Base-by-base conservation (phyloP, 1,140 invertebrate species). In the Ips typographus region DNA sequence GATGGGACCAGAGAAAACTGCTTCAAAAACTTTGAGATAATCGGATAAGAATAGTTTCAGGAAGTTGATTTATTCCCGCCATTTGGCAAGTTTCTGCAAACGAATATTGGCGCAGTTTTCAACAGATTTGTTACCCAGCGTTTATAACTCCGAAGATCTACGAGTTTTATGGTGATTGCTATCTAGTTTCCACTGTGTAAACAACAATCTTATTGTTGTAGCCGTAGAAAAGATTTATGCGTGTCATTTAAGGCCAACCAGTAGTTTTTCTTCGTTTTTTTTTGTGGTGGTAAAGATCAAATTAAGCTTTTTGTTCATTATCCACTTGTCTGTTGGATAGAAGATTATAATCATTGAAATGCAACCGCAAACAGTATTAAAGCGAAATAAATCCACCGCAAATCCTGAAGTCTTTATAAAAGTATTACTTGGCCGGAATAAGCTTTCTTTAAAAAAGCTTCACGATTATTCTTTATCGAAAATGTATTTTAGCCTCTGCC, bases 91-190 rank as follows among this genome's bases (percentile, higher is more conserved):
- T 58, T 58, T 49, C 64, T 66, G 64, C 42, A 58, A 43, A 66
- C 53, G 64, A 66, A 66, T 66, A 66, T 66, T 66, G 64, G 64
- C 64, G 53, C 55, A 66, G 64, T 66, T 66, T 66, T 66, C 64
- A 58, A 58, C 64, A 57, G 53, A 58, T 66, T 66, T 66, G 64
- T 58, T 58, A 62, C 43, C 44, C 22, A 8, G 43, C 60, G 60
- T 62, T 62, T 57, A 66, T 66, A 66, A 49, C 64, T 66, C 42
- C 42, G 3, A 58, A 66, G 64, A 66, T 66, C 64, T 66, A 66
- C 58, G 64, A 66, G 43, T 66, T 66, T 66, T 58, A 66, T 58
- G 53, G 51, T 66, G 64, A 66, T 66, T 66, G 53, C 64, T 2
- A 66, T 66, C 64, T 38, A 36, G 37, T 39, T 39, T 49, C 40